These are phyloP conservation scores for Drosophila hydei DNA, from an alignment of 1,140 invertebrate species.

Conservation along the genomic window DNA sequence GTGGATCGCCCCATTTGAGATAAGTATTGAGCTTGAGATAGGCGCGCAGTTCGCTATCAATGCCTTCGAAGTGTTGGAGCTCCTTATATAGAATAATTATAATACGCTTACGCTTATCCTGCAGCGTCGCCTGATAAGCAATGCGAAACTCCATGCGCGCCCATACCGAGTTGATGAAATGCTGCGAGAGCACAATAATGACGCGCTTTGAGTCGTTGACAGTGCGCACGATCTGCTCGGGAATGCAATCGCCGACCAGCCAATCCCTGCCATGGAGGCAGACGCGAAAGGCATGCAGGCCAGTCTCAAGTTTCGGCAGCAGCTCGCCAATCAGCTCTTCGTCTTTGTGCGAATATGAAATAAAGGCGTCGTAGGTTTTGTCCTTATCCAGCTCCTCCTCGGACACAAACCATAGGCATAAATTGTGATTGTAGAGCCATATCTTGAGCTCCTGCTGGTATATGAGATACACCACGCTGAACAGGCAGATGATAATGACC, in stretches of 20 bases:
- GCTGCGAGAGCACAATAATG: conserved; percentile 91
- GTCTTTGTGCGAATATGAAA: conserved; percentile 93
- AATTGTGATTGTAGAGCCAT: conserved; percentile 88
- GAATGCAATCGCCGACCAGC: conserved; percentile 90
- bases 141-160: conserved; percentile 92
- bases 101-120: conserved; percentile 89
- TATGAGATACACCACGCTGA: conserved; percentile 86
- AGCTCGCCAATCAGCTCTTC: conserved; percentile 88
- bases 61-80: conserved; percentile 86
- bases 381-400: conserved; percentile 91
- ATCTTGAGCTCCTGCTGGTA: conserved; percentile 88
- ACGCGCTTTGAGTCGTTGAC: conserved; percentile 92
- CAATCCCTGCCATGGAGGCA: conserved; percentile 94
- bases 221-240: conserved; percentile 90
- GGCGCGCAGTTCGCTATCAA: conserved; percentile 90
- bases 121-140: conserved; percentile 90
- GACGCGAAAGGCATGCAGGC: conserved; percentile 86
- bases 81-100: conserved; percentile 92
- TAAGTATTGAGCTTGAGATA: conserved; percentile 95
- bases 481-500: conserved; percentile 83
- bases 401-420: conserved; percentile 88
- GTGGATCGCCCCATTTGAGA: conserved; percentile 91
- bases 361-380: conserved; percentile 93
- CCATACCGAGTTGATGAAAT: conserved; percentile 93
- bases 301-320: conserved; percentile 88